These are phyloP conservation scores for Pipistrellus kuhlii DNA, from an alignment of 2,797 vertebrate genomes.

Conservation along the genomic window DNA sequence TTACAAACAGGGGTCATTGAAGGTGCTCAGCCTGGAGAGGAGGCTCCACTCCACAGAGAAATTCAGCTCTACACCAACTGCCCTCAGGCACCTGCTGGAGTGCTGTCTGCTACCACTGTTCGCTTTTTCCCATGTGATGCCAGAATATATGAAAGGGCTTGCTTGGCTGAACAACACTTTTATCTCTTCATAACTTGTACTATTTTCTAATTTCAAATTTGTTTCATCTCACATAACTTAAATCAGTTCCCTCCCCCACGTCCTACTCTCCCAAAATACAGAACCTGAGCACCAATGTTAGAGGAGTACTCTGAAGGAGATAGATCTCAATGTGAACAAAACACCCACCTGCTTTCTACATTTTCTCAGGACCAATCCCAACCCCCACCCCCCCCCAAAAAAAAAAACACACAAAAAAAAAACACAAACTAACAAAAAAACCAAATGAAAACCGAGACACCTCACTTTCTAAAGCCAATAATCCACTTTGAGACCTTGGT, in stretches of 20 bases:
- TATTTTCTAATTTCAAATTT: constrained; percentile 26
- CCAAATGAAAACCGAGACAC: not conserved
- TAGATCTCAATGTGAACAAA: not conserved
- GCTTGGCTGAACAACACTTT: not conserved
- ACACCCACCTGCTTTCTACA: not conserved
- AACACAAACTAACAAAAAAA: not conserved
- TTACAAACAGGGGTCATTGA: constrained; percentile 13
- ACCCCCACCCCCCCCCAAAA: no score
- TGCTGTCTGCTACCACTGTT: not conserved
- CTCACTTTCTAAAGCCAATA: not conserved
- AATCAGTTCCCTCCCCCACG: not conserved
- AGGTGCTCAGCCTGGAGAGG: not conserved
- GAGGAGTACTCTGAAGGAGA: not conserved
- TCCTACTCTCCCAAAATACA: not conserved
- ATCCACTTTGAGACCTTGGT: not conserved
- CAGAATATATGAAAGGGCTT: constrained; percentile 41
- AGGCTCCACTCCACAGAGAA: constrained; percentile 8
- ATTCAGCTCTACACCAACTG: not conserved
- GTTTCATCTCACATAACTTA: constrained; percentile 10
- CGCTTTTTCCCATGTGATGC: not conserved
- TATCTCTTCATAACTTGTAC: not conserved
- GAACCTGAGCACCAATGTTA: not conserved
- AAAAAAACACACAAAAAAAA: not conserved
- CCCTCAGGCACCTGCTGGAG: not conserved
- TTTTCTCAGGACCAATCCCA: not conserved